These are phyloP conservation scores for Poeciliopsis prolifica DNA, from an alignment of 2,113 vertebrate genomes.

Conservation along the genomic window DNA sequence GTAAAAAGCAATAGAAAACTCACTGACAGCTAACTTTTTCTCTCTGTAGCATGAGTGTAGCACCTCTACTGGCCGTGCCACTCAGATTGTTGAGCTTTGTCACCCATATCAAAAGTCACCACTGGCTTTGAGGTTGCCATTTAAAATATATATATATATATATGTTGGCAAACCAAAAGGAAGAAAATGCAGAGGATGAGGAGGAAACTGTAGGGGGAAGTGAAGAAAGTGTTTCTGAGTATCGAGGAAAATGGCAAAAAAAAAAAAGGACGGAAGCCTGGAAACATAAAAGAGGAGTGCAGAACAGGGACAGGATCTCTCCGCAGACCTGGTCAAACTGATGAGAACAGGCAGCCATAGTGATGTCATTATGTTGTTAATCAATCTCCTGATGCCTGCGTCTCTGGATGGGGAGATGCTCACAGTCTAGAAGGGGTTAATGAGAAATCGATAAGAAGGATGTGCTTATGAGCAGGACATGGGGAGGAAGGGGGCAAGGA, in stretches of 20 bases:
- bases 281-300: conserved; percentile 2
- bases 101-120: conserved; percentile 16
- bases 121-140: conserved; percentile 53
- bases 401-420: conserved; percentile 71
- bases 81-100: not conserved
- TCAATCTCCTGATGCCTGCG: conserved; percentile 74
- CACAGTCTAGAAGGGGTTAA: conserved; percentile 80
- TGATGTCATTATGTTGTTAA: conserved; percentile 72
- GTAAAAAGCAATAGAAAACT: not conserved
- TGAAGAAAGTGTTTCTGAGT: not conserved
- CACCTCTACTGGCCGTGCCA: not conserved
- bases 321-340: conserved; percentile 44
- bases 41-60: not conserved
- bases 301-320: conserved; percentile 25
- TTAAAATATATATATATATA: conserved; percentile 50
- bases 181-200: conserved; percentile 15
- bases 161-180: conserved; percentile 49
- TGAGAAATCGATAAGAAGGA: conserved; percentile 82
- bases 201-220: conserved; percentile 4
- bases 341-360: conserved; percentile 60
- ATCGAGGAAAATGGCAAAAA: not conserved
- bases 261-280: not conserved
- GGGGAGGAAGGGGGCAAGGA: conserved; percentile 54
- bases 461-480: conserved; percentile 75
- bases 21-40: not conserved